Evolutionary conservation across 2,888 invertebrate species (phyloP), one percentile per base, ranked within the genome.

Genomic region (Eupithecia inturbata): DNA sequence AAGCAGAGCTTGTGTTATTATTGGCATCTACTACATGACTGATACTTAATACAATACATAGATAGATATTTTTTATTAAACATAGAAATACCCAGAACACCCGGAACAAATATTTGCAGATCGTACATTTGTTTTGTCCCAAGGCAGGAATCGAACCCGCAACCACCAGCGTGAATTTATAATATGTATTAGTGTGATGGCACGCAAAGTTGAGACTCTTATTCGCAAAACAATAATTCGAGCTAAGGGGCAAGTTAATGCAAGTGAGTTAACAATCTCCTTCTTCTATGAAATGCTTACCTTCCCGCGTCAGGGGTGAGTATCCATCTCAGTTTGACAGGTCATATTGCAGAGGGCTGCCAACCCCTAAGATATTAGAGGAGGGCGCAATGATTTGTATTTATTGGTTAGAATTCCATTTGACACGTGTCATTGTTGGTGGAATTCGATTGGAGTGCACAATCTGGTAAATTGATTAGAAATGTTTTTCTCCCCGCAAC

Each of bases 301-400:
- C 53, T 63, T 31, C 16, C 63, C 33, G 19, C 71, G 72, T 74
- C 77, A 77, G 77, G 74, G 74, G 76, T 73, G 72, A 69, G 63
- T 64, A 64, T 64, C 63, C 66, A 39, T 39, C 66, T 66, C 66
- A 39, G 66, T 66, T 66, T 77, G 78, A 78, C 77, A 74, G 76
- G 68, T 74, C 74, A 63, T 72, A 68, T 57, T 69, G 62, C 71
- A 62, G 41, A 72, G 72, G 77, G 74, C 71, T 71, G 68, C n/a
- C 49, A 67, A 67, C 70, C 72, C 72, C 66, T 22, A 68, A 45
- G 68, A 69, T 41, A 70, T 70, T 60, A 33, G 53, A 74, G 62
- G 49, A 71, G 71, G 70, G 67, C 36, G 64, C 72, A 77, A 70
- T 73, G 60, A 71, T 71, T 70, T 72, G 53, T 72, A 72, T 72